Conservation (phyloP, 2,113 vertebrate genomes). For the Turdus rufiventris region DNA sequence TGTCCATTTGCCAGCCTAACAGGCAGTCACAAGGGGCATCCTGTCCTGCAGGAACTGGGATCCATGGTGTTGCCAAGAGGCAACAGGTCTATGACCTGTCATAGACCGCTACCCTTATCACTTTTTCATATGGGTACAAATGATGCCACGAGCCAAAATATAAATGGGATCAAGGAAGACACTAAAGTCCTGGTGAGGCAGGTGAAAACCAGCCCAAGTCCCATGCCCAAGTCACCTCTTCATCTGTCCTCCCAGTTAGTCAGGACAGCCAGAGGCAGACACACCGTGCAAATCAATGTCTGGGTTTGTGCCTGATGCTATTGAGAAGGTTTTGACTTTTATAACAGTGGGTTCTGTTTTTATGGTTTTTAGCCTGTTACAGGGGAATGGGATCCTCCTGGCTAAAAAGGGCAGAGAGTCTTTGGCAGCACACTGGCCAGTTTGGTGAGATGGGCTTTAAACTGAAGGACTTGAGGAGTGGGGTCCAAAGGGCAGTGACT, state of each 20-base stretch:
- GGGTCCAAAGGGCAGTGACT: neutral
- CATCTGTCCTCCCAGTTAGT: no score
- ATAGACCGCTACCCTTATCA: neutral
- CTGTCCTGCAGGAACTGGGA: neutral
- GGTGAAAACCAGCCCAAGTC: neutral
- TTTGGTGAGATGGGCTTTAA: neutral
- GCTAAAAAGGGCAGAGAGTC: neutral
- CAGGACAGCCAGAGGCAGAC: neutral
- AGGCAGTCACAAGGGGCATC: neutral
- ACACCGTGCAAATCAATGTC: neutral
- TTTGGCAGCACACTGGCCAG: neutral
- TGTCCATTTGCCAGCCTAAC: neutral
- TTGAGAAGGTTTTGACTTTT: neutral
- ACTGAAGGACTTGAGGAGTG: accelerated
- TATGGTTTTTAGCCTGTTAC: neutral
- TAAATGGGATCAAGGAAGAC: neutral
- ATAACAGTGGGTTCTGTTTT: neutral
- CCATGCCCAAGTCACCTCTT: neutral
- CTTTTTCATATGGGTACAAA: neutral
- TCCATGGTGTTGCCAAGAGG: neutral
- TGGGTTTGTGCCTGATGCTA: neutral
- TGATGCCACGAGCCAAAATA: neutral
- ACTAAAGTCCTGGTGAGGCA: neutral
- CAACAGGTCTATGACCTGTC: neutral
- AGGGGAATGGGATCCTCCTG: no score